Conservation (phyloP, 2,888 invertebrate genomes). For the Zootermopsis nevadensis region DNA sequence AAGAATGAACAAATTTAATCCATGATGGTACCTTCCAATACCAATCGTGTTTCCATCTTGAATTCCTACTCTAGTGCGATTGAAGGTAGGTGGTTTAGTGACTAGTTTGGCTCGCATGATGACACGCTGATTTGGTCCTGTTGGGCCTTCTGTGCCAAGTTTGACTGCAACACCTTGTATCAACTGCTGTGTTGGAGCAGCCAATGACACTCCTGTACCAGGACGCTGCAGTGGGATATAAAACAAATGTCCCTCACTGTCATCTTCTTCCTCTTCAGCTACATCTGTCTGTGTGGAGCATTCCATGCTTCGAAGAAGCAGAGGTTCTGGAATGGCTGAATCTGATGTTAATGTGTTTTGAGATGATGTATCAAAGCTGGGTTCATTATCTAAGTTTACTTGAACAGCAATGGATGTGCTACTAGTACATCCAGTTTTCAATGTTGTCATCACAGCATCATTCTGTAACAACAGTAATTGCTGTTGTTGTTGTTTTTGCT, state of each 20-base stretch:
- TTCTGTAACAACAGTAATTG: background rate
- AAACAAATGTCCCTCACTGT: conserved; percentile 70
- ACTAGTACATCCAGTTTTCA: conserved; percentile 55
- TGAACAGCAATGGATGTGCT: conserved; percentile 68
- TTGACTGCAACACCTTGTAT: conserved; percentile 75
- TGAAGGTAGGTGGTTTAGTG: conserved; percentile 69
- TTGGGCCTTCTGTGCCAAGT: conserved; percentile 72
- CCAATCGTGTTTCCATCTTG: conserved; percentile 18
- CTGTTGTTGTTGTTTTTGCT: conserved; percentile 19
- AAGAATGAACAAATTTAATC: too few species aligned
- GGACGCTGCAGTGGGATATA: conserved; percentile 71
- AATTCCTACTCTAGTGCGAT: conserved; percentile 36
- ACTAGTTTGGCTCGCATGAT: conserved; percentile 73
- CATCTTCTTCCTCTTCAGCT: conserved; percentile 64
- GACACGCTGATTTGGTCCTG: conserved; percentile 72
- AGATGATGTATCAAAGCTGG: conserved; percentile 54
- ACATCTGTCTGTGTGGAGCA: conserved; percentile 65
- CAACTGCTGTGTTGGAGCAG: conserved; percentile 58
- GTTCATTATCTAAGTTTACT: conserved; percentile 65
- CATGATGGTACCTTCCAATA: conserved; percentile 36
- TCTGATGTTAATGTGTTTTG: conserved; percentile 54
- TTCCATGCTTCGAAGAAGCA: conserved; percentile 60
- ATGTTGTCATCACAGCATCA: conserved; percentile 23
- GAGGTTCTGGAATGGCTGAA: conserved; percentile 50
- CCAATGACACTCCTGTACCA: conserved; percentile 59